Evolutionary conservation across 2,888 invertebrate genomes (phyloP), one percentile per base, ranked within the genome.

Genomic region (Trichogramma evanescens): DNA sequence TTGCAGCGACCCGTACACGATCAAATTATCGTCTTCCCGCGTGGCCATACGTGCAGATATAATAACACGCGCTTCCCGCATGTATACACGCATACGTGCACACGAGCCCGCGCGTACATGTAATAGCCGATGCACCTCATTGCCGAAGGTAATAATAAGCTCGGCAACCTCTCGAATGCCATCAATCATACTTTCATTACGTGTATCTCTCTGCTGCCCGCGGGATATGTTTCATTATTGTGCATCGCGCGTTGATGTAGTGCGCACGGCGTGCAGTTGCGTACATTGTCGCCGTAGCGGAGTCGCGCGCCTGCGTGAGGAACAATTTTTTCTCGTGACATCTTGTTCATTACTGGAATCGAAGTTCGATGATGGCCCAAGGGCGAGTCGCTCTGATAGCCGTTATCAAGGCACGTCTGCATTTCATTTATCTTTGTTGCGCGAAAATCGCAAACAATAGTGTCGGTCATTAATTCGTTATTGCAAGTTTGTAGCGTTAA

Each of bases 131-230:
- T 13, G 45, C 6, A 49, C 10, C 7, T 41, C 54, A 41, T 43
- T 38, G 59, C 55, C 55, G 51, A 68, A 67, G 69, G 72, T 76
- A 75, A 76, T 75, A 75, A 76, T 72, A 44, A 44, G 46, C 6
- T 9, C 56, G 48, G 48, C 48, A 10, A n/a, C 65, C 66, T 65
- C 70, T 68, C 69, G 70, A 67, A 65, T 65, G 68, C 74, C 76
- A 77, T 77, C 76, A 76, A 77, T 77, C 77, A 77, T 73, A 76
- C 74, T 76, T 77, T 76, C 77, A 77, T 77, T 77, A 76, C 74
- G 71, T 70, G 72, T 70, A 77, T 76, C 71, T 75, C 65, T 66
- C 64, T 64, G 64, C 65, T 43, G 71, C 71, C 75, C 70, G 70
- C 72, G 67, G 70, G 71, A 70, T 71, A 73, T 56, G 70, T 71